phyloP scores from a whole-genome alignment of 2,113 vertebrate species.

The Pseudorasbora parva region DNA sequence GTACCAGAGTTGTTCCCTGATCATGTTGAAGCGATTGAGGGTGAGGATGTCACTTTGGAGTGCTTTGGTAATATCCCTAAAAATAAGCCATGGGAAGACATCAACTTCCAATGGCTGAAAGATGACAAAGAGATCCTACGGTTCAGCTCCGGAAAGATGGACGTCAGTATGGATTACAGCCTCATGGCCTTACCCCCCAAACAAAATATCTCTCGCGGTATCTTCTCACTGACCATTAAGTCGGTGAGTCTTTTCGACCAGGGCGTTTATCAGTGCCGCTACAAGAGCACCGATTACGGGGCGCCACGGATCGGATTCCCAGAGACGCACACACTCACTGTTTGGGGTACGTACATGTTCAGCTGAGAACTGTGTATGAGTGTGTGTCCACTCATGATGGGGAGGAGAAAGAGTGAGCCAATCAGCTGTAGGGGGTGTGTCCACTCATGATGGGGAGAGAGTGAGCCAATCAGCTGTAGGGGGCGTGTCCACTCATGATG shows the following conservation, averaged over 20 bases:
- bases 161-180: neutral
- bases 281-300: slow-evolving; percentile 34
- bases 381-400: too few species aligned
- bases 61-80: slow-evolving; percentile 45
- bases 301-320: slow-evolving; percentile 40
- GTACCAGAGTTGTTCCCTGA: neutral
- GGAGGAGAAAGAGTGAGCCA: too few species aligned
- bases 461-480: too few species aligned
- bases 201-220: neutral
- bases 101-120: slow-evolving; percentile 48
- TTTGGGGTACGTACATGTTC: neutral
- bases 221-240: slow-evolving; percentile 18
- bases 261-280: slow-evolving; percentile 57
- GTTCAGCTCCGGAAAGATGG: neutral
- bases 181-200: neutral
- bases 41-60: neutral
- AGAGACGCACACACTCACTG: neutral
- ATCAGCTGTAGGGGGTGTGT: too few species aligned
- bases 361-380: too few species aligned
- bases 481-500: too few species aligned
- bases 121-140: slow-evolving; percentile 24
- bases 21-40: neutral
- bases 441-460: too few species aligned
- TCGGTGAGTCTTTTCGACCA: neutral
- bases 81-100: neutral